A percentile compares a stretch with the other conserved stretches of the same genome.
These are phyloP conservation scores for Drosophila suboccidentalis DNA, from an alignment of 2,888 invertebrate species.

Conservation along the genomic window DNA sequence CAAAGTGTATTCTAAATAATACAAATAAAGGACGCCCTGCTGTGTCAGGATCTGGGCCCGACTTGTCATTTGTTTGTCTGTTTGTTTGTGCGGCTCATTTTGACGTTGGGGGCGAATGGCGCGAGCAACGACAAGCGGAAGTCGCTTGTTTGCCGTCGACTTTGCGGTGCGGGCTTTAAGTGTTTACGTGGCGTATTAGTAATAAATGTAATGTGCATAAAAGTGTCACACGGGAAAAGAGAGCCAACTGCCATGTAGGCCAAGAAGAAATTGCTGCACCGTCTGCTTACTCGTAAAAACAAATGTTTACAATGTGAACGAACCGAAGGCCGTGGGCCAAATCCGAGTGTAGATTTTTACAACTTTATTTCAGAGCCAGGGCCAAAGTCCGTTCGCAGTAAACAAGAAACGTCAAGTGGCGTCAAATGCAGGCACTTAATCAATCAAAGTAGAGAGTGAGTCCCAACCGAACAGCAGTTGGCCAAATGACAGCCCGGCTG, in stretches of 20 bases:
- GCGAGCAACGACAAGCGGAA: slow-evolving; percentile 48
- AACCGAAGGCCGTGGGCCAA: slow-evolving; percentile 24
- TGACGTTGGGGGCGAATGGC: slow-evolving; percentile 40
- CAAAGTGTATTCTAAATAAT: slow-evolving; percentile 24
- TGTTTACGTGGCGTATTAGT: slow-evolving; percentile 80
- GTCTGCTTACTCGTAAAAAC: slow-evolving; percentile 36
- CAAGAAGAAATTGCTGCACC: slow-evolving; percentile 14
- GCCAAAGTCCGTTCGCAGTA: slow-evolving; percentile 31
- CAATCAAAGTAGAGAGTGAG: slow-evolving; percentile 65
- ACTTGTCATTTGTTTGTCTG: slow-evolving; percentile 37
- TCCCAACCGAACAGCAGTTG: slow-evolving; percentile 19
- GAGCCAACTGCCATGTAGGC: slow-evolving; percentile 18
- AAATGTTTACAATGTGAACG: slow-evolving; percentile 71
- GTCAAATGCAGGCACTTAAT: slow-evolving; percentile 78
- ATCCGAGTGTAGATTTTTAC: slow-evolving; percentile 59
- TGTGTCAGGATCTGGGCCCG: slow-evolving; percentile 34
- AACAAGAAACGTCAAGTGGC: slow-evolving; percentile 57
- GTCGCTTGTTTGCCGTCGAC: slow-evolving; percentile 64
- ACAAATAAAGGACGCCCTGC: slow-evolving; percentile 40
- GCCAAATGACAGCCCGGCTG: slow-evolving; percentile 2
- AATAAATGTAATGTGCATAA: slow-evolving; percentile 75
- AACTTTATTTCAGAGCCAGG: slow-evolving; percentile 60
- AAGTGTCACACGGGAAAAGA: slow-evolving; percentile 41
- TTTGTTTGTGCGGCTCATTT: slow-evolving; percentile 46
- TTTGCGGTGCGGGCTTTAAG: slow-evolving; percentile 61